Evolutionary conservation across 2,888 invertebrate species (phyloP), one percentile per base, ranked within the genome.

Genomic region (Morinoia aosen): DNA sequence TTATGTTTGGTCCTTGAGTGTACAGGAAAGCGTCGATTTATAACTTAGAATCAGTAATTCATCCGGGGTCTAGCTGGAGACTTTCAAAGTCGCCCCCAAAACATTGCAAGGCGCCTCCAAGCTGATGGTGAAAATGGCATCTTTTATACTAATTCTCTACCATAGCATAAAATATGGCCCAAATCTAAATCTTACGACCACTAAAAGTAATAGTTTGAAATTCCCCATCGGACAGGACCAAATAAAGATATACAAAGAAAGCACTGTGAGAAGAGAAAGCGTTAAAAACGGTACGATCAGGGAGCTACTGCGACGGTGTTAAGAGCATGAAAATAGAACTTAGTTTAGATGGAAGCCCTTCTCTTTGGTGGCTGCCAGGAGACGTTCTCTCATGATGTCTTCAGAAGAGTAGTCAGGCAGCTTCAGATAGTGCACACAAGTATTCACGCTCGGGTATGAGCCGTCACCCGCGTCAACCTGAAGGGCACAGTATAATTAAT

Each of bases 271-370:
- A 33, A 76, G 76, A 76, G 76, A 10, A 76, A 76, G 76, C 76
- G 2, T 76, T 76, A 76, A 25, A 76, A 19, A 76, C 57, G 58
- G 33, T 39, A 56, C 25, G 94, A 58, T 33, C 57, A 93, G 14
- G 58, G 40, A 14, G 48, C 14, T n/a, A 33, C 56, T 56, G 57
- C 94, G 48, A 57, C n/a, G 33, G 58, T 39, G 58, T 56, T 56
- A 25, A 4, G 94, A 58, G 33, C 57, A 56, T 16, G 58, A 56
- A 93, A 93, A n/a, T 56, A 33, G 19, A 40, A 56, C 95, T 97
- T 98, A 99, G 98, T 99, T 99, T 97, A 99, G 98, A 98, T 99
- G 99, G 98, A 99, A 99, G 97, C 99, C 99, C 97, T 99, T 99
- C 97, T 99, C 99, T 97, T 98, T 98, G 96, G 99, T 99, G 96